These are phyloP conservation scores for Lasius fuliginosus DNA, from an alignment of 2,888 invertebrate genomes.

Conservation along the genomic window DNA sequence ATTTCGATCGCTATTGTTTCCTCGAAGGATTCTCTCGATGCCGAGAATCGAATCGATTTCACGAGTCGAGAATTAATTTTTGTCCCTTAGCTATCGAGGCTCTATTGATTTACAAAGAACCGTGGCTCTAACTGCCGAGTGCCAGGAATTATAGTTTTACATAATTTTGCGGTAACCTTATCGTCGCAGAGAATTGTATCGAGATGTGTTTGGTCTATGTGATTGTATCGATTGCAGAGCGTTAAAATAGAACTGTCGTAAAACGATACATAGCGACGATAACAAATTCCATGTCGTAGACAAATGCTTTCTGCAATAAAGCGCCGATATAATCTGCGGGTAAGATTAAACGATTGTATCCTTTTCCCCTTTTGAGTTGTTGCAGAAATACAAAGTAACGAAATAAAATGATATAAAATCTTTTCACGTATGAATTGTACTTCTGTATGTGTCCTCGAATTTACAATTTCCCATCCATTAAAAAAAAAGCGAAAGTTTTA, in stretches of 20 bases:
- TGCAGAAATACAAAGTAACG: slow-evolving; percentile 22
- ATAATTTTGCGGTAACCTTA: slow-evolving; percentile 2
- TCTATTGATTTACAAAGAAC: slow-evolving; percentile 31
- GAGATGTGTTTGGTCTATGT: slow-evolving; percentile 3
- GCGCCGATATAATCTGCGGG: neutral
- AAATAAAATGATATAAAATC: neutral
- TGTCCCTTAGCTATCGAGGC: neutral
- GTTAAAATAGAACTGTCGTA: slow-evolving; percentile 31
- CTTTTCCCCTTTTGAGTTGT: neutral
- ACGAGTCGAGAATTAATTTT: neutral
- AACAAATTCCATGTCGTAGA: slow-evolving; percentile 12
- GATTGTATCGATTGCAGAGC: slow-evolving; percentile 39
- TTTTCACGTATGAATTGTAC: neutral
- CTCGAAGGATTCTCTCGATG: slow-evolving; percentile 19
- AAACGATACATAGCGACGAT: slow-evolving; percentile 20
- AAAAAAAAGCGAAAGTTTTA: neutral
- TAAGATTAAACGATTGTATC: slow-evolving; percentile 31
- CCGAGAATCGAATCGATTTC: slow-evolving; percentile 22
- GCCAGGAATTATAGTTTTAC: slow-evolving; percentile 21
- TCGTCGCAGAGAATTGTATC: neutral
- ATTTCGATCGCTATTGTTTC: slow-evolving; percentile 29
- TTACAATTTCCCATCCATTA: neutral
- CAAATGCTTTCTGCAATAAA: neutral
- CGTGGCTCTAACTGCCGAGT: neutral
- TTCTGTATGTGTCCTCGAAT: neutral